Evolutionary conservation across 2,888 invertebrate species (phyloP).

Genomic region (Coelopa pilipes): DNA sequence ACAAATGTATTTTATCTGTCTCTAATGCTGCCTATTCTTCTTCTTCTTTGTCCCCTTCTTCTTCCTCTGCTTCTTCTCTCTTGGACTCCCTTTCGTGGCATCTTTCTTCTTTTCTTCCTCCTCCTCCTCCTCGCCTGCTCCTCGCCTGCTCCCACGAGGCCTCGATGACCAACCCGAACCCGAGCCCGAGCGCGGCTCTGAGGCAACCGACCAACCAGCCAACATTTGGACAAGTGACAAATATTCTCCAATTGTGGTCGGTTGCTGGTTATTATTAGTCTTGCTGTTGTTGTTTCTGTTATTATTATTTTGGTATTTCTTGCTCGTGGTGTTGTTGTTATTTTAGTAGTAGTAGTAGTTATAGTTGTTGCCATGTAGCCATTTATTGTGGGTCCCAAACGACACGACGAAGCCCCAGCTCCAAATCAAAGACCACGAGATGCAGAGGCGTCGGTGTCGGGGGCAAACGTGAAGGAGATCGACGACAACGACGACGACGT

Average conservation of each 20-base stretch:
- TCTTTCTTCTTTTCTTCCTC: background rate
- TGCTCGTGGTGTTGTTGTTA: background rate
- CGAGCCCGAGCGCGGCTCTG: too few species aligned
- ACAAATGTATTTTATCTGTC: background rate
- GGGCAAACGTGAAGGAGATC: background rate
- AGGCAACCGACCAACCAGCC: background rate
- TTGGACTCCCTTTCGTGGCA: background rate
- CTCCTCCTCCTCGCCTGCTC: background rate
- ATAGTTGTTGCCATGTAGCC: slow-evolving; percentile 1
- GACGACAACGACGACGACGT: background rate
- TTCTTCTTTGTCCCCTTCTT: background rate
- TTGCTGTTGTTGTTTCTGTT: slow-evolving; percentile 15
- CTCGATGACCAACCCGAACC: slow-evolving; percentile 1
- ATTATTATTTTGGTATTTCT: slow-evolving; percentile 15
- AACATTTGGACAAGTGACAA: slow-evolving; percentile 35
- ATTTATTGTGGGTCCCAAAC: background rate
- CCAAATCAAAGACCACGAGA: background rate
- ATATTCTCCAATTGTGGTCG: slow-evolving; percentile 26
- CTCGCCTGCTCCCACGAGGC: background rate
- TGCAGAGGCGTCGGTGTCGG: background rate
- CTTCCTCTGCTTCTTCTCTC: too few species aligned
- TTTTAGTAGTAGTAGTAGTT: background rate
- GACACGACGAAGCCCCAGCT: background rate
- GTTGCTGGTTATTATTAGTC: background rate
- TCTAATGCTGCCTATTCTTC: background rate